Percentiles rank a stretch among this genome's conserved stretches.
These are phyloP conservation scores for Formica selysi DNA, from an alignment of 1,140 invertebrate genomes.

Conservation along the genomic window DNA sequence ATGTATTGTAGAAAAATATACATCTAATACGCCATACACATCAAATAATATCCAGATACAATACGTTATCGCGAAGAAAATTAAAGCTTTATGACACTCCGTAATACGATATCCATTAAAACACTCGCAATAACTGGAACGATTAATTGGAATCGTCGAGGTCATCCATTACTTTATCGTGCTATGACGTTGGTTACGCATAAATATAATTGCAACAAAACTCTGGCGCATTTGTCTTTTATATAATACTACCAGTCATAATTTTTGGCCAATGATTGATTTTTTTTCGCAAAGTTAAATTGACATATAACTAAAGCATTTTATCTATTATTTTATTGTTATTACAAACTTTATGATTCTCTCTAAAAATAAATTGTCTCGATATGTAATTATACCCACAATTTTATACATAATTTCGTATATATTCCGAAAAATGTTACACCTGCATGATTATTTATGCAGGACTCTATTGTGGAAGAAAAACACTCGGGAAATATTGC, in stretches of 20 bases:
- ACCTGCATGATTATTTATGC: conserved; percentile 7
- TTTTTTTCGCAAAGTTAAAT: background rate
- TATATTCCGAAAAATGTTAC: background rate
- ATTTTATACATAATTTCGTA: background rate
- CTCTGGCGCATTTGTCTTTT: background rate
- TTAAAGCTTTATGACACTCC: conserved; percentile 49
- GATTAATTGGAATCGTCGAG: conserved; percentile 60
- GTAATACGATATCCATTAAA: conserved; percentile 65
- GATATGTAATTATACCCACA: background rate
- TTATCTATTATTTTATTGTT: background rate
- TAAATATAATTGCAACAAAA: conserved; percentile 28
- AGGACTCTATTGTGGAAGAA: background rate
- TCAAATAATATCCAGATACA: conserved; percentile 28
- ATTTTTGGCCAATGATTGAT: background rate
- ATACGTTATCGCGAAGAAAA: conserved; percentile 37
- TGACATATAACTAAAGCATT: background rate
- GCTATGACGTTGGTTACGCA: background rate
- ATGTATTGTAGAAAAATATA: background rate
- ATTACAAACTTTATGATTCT: background rate
- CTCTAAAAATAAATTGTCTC: background rate
- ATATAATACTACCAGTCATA: conserved; percentile 13
- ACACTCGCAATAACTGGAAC: conserved; percentile 48
- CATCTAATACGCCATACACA: background rate
- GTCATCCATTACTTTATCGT: conserved; percentile 48
- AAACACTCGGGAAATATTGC: conserved; percentile 23